Percentiles rank a stretch among this genome's conserved stretches.
phyloP scores from a whole-genome alignment of 2,888 invertebrate species.

The Auanema sp. region DNA sequence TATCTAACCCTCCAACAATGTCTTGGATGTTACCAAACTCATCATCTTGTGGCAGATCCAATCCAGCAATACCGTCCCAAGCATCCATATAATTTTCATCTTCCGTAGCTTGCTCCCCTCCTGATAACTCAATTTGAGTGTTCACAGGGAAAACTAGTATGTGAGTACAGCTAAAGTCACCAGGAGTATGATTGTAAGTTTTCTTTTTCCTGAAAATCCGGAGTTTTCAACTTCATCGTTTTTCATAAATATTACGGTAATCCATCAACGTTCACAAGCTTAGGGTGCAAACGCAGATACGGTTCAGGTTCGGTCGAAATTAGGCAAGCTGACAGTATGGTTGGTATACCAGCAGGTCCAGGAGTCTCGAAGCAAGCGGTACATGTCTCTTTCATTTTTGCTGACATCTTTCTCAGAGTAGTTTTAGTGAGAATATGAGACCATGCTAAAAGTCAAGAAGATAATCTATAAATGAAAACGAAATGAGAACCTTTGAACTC shows the following conservation, averaged over 20 bases:
- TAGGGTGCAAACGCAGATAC: constrained; percentile 51
- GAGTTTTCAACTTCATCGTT: neutral
- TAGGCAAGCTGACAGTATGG: constrained; percentile 94
- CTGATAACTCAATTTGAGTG: constrained; percentile 77
- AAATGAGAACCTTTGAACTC: constrained; percentile 79
- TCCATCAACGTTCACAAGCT: constrained; percentile 38
- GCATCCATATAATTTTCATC: constrained; percentile 8
- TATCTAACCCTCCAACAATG: neutral
- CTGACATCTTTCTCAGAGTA: constrained; percentile 41
- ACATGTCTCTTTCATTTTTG: constrained; percentile 45
- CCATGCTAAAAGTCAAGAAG: constrained; percentile 51
- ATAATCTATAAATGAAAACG: no score
- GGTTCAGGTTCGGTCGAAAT: constrained; percentile 85
- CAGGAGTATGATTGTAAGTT: constrained; percentile 75
- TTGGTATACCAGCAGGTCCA: constrained; percentile 81
- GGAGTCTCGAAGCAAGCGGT: constrained; percentile 32
- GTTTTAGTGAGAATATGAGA: constrained; percentile 53
- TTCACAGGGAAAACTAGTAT: constrained; percentile 97
- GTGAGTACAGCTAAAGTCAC: constrained; percentile 94
- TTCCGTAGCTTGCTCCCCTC: neutral
- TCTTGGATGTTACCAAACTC: constrained; percentile 12
- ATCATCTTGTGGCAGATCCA: constrained; percentile 9
- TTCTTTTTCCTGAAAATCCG: constrained; percentile 13
- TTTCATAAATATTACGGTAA: neutral
- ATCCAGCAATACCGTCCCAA: constrained; percentile 10